A percentile compares a stretch with the other conserved stretches of the same genome.
Evolutionary conservation across 2,888 invertebrate species (phyloP).

Genomic region (Nomada ruficornis): DNA sequence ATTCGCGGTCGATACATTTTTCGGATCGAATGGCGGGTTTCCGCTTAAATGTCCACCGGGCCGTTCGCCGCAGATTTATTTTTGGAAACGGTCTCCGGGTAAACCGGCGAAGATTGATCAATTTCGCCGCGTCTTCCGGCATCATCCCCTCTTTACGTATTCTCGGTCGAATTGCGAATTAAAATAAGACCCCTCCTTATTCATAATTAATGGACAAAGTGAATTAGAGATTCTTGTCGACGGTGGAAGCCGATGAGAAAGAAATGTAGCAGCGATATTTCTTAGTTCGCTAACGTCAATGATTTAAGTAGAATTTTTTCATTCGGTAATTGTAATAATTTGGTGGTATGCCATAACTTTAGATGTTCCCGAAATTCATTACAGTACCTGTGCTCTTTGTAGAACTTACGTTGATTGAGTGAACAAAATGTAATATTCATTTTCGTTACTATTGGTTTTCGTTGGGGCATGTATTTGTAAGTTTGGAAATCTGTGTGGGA

Average conservation of each 20-base stretch:
- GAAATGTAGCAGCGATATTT: too few species aligned
- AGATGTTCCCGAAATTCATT: too few species aligned
- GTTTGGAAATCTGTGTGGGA: not conserved
- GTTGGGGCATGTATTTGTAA: not conserved
- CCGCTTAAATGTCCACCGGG: conserved; percentile 2
- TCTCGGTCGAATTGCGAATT: not conserved
- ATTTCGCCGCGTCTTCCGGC: conserved; percentile 24
- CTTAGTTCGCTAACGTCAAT: too few species aligned
- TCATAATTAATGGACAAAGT: not conserved
- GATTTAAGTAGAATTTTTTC: too few species aligned
- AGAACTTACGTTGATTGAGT: too few species aligned
- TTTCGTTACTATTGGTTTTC: not conserved
- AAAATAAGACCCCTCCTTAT: not conserved
- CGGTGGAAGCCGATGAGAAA: too few species aligned
- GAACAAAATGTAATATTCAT: too few species aligned
- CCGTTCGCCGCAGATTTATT: conserved; percentile 50
- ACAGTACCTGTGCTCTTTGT: too few species aligned
- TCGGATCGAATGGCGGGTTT: conserved; percentile 38
- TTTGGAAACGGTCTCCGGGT: conserved; percentile 53
- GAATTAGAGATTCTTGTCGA: not conserved
- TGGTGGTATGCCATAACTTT: too few species aligned
- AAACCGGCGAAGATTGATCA: conserved; percentile 49
- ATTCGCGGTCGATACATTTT: conserved; percentile 28
- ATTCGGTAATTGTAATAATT: too few species aligned
- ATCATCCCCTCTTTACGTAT: not conserved